Percentiles rank a stretch among this genome's conserved stretches.
These are phyloP conservation scores for Sepiola atlantica DNA, from an alignment of 2,888 invertebrate species.

Conservation along the genomic window DNA sequence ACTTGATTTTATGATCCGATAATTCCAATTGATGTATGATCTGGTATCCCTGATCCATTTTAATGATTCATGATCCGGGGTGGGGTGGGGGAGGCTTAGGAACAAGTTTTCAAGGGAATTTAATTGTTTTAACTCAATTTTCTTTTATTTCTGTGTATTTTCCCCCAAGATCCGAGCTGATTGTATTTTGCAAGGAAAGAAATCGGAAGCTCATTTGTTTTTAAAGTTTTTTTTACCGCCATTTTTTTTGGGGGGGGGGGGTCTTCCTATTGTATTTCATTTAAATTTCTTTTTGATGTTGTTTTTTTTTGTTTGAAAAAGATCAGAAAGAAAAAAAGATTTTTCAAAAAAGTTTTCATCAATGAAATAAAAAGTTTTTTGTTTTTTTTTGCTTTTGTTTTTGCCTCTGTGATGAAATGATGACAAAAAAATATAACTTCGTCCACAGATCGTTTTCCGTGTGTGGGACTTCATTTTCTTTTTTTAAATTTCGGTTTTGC, in stretches of 20 bases:
- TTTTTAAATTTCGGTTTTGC: neutral
- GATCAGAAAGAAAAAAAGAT: neutral
- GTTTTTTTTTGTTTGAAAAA: too few relatives aligned
- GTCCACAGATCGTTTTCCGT: neutral
- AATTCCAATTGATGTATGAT: neutral
- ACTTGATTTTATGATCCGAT: neutral
- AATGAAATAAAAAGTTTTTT: neutral
- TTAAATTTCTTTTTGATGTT: neutral
- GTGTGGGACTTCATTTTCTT: neutral
- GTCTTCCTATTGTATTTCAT: too few relatives aligned
- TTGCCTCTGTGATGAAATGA: neutral
- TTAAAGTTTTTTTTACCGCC: neutral
- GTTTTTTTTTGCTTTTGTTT: neutral
- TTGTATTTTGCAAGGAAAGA: neutral
- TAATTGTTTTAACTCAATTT: neutral
- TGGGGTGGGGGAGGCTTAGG: neutral
- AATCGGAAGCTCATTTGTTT: neutral
- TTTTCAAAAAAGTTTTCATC: neutral
- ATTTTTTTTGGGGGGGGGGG: too few relatives aligned
- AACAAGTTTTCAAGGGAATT: neutral
- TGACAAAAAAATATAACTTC: neutral
- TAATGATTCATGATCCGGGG: neutral
- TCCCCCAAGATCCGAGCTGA: neutral
- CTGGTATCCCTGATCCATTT: neutral
- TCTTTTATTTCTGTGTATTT: neutral